Conservation (phyloP, 2,113 vertebrate species). For the Catagonus wagneri region DNA sequence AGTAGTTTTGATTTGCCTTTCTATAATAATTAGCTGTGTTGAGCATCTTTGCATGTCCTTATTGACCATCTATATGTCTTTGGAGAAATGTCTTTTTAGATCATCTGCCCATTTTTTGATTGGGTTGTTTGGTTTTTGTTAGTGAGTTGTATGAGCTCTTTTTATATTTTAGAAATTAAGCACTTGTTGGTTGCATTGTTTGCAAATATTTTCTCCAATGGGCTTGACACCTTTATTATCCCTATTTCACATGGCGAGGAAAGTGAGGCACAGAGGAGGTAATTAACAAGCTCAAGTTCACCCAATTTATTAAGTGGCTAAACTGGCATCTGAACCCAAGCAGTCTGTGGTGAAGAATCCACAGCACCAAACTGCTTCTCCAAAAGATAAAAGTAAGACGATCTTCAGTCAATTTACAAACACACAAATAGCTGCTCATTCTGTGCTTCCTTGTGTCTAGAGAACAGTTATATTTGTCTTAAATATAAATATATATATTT, state of each 20-base stretch:
- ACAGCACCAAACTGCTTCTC: neutral
- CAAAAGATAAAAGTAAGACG: neutral
- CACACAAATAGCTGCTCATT: no score
- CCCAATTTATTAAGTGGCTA: neutral
- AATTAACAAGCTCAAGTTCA: neutral
- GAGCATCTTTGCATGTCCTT: neutral
- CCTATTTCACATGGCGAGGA: neutral
- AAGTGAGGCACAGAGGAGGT: neutral
- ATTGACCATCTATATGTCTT: neutral
- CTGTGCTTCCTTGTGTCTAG: no score
- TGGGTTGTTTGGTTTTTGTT: neutral
- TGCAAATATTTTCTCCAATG: neutral
- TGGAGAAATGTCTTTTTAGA: neutral
- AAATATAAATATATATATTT: neutral
- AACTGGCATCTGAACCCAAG: neutral
- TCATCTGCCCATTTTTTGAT: neutral
- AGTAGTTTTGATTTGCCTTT: neutral
- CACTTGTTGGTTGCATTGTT: neutral
- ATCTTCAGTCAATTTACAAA: neutral
- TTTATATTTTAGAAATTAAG: neutral
- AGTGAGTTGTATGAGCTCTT: neutral
- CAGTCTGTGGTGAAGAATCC: neutral
- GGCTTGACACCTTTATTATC: neutral
- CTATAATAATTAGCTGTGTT: neutral
- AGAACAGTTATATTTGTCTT: no score